Evolutionary conservation across 1,140 invertebrate species (phyloP).

Genomic region (Spodoptera litura): DNA sequence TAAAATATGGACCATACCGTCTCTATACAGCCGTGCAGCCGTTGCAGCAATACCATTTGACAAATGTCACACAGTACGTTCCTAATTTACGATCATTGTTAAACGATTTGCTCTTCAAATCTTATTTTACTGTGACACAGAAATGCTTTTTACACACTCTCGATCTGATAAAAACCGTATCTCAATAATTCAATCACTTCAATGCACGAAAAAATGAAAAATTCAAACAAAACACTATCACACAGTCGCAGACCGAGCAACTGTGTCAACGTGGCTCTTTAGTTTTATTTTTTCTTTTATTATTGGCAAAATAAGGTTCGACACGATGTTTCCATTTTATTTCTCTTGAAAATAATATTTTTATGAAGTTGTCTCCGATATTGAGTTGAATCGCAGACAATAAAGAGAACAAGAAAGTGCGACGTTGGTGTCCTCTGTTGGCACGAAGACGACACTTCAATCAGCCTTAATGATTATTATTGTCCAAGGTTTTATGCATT

Average conservation of each 20-base stretch:
- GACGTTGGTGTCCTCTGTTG: conserved; percentile 39
- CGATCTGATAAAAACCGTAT: conserved; percentile 5
- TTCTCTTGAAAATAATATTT: conserved; percentile 24
- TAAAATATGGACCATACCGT: neutral
- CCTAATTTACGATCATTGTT: neutral
- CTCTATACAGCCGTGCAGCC: neutral
- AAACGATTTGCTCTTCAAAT: conserved; percentile 18
- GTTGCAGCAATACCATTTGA: neutral
- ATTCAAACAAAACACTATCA: conserved; percentile 12
- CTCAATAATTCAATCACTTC: conserved; percentile 11
- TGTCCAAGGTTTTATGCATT: conserved; percentile 8
- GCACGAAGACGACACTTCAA: conserved; percentile 57
- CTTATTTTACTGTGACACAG: neutral
- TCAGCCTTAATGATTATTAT: conserved; percentile 57
- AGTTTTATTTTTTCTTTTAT: conserved; percentile 14
- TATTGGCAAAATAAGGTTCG: conserved; percentile 23
- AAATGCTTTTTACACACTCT: conserved; percentile 7
- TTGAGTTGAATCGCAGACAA: conserved; percentile 20
- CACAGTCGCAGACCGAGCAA: conserved; percentile 15
- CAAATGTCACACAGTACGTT: neutral
- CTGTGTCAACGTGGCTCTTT: conserved; percentile 21
- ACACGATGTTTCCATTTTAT: conserved; percentile 20
- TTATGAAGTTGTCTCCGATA: conserved; percentile 24
- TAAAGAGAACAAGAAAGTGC: conserved; percentile 33
- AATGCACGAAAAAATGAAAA: conserved; percentile 13